phyloP scores from a whole-genome alignment of 2,888 invertebrate genomes.

The Melieria omissa region DNA sequence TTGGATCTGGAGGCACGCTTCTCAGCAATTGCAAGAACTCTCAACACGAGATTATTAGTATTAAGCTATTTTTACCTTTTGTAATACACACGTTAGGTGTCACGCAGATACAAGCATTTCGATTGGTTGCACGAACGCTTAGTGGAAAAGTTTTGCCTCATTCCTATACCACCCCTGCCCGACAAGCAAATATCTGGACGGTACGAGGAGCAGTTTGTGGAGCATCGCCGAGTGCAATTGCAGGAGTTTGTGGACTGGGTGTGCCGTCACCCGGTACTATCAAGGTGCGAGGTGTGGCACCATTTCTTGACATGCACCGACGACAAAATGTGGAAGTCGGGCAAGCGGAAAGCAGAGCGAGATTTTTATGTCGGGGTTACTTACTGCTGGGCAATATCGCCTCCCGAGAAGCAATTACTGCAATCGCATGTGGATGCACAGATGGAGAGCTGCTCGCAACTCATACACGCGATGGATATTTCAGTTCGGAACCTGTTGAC shows the following conservation, averaged over 20 bases:
- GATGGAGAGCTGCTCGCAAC: constrained; percentile 84
- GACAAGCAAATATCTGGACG: constrained; percentile 98
- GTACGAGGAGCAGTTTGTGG: constrained; percentile 97
- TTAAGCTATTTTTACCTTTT: constrained; percentile 5
- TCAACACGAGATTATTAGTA: background rate
- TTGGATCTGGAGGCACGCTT: background rate
- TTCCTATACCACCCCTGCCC: constrained; percentile 96
- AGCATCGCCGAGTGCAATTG: constrained; percentile 90
- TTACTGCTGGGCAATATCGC: constrained; percentile 89
- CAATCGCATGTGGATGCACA: constrained; percentile 82
- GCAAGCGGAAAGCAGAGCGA: constrained; percentile 94
- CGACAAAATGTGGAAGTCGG: constrained; percentile 97
- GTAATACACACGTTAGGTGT: constrained; percentile 62
- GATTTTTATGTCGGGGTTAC: constrained; percentile 91
- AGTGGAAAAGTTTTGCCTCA: constrained; percentile 91
- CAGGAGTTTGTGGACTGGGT: constrained; percentile 98
- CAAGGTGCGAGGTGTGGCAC: constrained; percentile 91
- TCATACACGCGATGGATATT: constrained; percentile 86
- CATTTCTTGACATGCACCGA: constrained; percentile 98
- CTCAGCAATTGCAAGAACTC: background rate
- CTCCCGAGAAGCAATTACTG: constrained; percentile 82
- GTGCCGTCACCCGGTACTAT: constrained; percentile 94
- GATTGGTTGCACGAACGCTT: constrained; percentile 98
- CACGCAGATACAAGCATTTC: constrained; percentile 97
- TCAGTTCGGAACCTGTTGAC: constrained; percentile 85